These are phyloP conservation scores for Nomada fabriciana DNA, from an alignment of 2,888 invertebrate species.

Conservation along the genomic window DNA sequence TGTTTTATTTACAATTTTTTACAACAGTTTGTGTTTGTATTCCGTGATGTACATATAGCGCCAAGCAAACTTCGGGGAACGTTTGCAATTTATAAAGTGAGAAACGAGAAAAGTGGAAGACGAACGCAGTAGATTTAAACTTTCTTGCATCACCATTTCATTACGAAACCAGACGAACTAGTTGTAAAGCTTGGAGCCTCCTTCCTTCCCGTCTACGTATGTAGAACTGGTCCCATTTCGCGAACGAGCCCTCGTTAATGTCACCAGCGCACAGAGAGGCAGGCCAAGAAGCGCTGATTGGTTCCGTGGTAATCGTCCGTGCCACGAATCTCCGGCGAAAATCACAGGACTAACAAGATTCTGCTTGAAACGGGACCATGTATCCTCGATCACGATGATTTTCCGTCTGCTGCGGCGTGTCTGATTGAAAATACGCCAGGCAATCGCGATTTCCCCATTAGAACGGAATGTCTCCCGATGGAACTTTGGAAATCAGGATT, in stretches of 20 bases:
- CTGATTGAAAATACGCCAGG: conserved; percentile 55
- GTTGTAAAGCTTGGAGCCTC: background rate
- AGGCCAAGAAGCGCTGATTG: conserved; percentile 47
- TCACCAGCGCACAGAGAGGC: background rate
- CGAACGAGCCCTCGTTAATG: conserved; percentile 46
- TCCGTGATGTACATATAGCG: no score
- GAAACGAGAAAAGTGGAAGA: background rate
- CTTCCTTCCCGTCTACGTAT: background rate
- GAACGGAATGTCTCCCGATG: background rate
- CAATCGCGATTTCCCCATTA: conserved; percentile 28
- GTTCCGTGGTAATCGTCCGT: conserved; percentile 61
- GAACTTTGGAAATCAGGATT: background rate
- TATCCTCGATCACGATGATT: conserved; percentile 26
- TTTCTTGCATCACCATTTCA: conserved; percentile 9
- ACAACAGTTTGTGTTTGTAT: no score
- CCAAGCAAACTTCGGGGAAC: no score
- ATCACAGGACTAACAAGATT: conserved; percentile 61
- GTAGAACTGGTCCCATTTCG: conserved; percentile 16
- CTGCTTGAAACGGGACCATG: conserved; percentile 41
- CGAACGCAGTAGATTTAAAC: background rate
- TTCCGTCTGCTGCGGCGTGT: conserved; percentile 4
- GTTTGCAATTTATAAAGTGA: no score
- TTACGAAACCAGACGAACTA: background rate
- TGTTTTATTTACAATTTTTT: no score
- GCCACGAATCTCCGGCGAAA: conserved; percentile 62